Evolutionary conservation across 2,888 invertebrate species (phyloP).

Genomic region (Pycnomerus fuliginosus): DNA sequence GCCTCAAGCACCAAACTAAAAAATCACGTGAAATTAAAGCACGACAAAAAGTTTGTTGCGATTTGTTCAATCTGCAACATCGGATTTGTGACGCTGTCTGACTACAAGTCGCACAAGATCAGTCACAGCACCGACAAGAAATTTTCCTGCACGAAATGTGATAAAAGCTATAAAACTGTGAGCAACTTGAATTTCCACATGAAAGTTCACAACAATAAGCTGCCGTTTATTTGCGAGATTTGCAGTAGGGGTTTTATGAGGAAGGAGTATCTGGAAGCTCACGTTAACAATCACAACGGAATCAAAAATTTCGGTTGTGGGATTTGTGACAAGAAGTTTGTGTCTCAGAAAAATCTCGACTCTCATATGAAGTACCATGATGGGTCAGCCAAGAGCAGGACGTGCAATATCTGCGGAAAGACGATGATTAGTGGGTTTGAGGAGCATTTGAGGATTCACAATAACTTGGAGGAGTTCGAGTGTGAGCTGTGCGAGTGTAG

Average conservation of each 20-base stretch:
- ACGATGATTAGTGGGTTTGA: constrained; percentile 43
- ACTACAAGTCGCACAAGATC: constrained; percentile 49
- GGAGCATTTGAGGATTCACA: constrained; percentile 49
- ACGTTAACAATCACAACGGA: constrained; percentile 47
- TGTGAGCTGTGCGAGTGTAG: constrained; percentile 45
- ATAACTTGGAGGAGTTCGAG: constrained; percentile 47
- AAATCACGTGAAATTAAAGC: constrained; percentile 47
- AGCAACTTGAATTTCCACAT: constrained; percentile 52
- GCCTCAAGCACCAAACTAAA: constrained; percentile 46
- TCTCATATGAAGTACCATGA: constrained; percentile 49
- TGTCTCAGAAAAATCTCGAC: constrained; percentile 49
- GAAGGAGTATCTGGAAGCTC: constrained; percentile 50
- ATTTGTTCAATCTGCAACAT: constrained; percentile 51
- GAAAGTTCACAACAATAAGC: constrained; percentile 44
- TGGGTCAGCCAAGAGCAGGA: constrained; percentile 41
- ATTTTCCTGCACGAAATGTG: constrained; percentile 46
- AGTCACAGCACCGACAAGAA: constrained; percentile 50
- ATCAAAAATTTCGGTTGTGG: constrained; percentile 45
- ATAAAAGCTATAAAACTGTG: constrained; percentile 48
- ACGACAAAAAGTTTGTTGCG: constrained; percentile 49
- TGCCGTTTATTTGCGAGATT: constrained; percentile 45
- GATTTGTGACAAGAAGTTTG: constrained; percentile 46
- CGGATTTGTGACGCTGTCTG: constrained; percentile 48
- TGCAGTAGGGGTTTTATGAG: constrained; percentile 50
- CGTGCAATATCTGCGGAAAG: constrained; percentile 49